phyloP scores from a whole-genome alignment of 2,888 invertebrate species.

The Andrena haemorrhoa region DNA sequence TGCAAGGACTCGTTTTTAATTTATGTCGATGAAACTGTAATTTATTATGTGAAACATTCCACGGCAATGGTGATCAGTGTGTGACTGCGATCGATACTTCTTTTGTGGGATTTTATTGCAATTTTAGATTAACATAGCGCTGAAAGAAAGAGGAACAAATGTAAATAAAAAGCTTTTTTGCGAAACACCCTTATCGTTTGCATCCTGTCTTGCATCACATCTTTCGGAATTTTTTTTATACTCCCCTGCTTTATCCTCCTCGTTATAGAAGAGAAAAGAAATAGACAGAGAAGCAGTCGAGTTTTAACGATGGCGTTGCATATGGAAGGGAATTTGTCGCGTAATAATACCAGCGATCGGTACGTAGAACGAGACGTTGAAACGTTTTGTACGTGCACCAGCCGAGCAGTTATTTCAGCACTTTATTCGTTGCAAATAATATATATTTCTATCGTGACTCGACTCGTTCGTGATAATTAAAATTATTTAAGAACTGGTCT shows the following conservation, averaged over 20 bases:
- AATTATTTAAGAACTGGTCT: neutral
- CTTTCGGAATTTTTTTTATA: neutral
- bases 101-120: conserved; percentile 73
- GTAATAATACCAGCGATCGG: neutral
- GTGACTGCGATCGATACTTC: conserved; percentile 65
- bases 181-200: conserved; percentile 61
- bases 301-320: neutral
- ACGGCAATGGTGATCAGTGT: conserved; percentile 65
- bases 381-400: neutral
- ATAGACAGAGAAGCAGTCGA: neutral
- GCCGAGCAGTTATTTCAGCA: neutral
- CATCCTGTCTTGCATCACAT: conserved; percentile 7
- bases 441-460: neutral
- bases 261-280: neutral
- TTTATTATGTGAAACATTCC: conserved; percentile 75
- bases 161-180: conserved; percentile 76
- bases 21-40: conserved; percentile 69
- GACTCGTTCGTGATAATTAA: neutral
- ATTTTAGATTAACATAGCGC: conserved; percentile 72
- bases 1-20: conserved; percentile 70
- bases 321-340: neutral
- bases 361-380: neutral
- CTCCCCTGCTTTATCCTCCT: neutral
- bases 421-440: neutral
- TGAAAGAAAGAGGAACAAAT: conserved; percentile 70